Base-by-base conservation (phyloP, 1,140 invertebrate species). In the Cotesia typhae region DNA sequence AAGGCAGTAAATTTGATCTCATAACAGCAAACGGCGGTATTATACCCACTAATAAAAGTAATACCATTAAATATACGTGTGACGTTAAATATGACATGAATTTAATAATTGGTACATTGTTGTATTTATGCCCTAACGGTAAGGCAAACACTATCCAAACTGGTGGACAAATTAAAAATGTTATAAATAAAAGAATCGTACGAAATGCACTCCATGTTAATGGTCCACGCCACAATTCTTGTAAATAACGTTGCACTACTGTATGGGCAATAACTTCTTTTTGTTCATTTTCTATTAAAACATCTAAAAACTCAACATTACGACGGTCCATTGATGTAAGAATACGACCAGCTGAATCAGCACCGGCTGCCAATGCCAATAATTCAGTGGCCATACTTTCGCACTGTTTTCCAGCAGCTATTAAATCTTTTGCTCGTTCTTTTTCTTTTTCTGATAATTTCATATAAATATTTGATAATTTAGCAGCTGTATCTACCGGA, bases 61-160 rank as follows among this genome's bases (percentile, higher is more conserved):
- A 92, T 61, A 96, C 87, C 92, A 99, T 98, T 67, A 99, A 91
- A 86, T 98, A 98, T 76, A 99, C 93, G 88, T 99, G 98, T 0
- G 98, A 99, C 1, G 98, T 98, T 65, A 99, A 90, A 87, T 99
- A 98, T 10, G 97, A 98, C 94, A 99, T 98, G 85, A 99, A 99
- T 87, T 99, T 99, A 80, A 99, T 98, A 76, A 99, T 98, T 17
- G 98, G 98, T 78, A 95, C 92, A 88, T 95, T 96, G 89, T 97
- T 95, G 86, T 97, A 98, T 84, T 94, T 94, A 87, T 98, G 96
- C 20, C 95, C 95, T 75, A 99, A 87, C 9, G 98, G 98, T 77
- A 99, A 90, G 47, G 97, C 98, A 84, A 99, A 98, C 9, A 94
- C 92, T 67, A 99, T 88, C 98, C 98, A 99, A 1, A 99, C 92